Evolutionary conservation across 1,140 invertebrate species (phyloP), one percentile per base, ranked within the genome.

Genomic region (Drosophila sp.): DNA sequence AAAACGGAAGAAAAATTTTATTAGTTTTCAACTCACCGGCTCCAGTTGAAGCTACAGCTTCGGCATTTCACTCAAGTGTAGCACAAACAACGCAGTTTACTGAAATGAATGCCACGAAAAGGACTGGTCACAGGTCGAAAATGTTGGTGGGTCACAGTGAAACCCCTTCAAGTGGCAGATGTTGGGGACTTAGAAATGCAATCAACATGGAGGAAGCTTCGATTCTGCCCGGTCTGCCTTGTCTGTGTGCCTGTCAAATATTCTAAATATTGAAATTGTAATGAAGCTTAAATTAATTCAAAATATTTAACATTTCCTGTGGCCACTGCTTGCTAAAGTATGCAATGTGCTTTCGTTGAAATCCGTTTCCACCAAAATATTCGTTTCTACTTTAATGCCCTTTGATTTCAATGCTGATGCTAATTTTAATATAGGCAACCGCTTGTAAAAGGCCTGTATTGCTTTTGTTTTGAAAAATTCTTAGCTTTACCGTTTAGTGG

Each of bases 251-350:
- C 69, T 65, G 61, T 72, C 53, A 72, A 72, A 64, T 71, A 65
- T 72, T 65, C 53, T 65, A 57, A 72, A 66, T 58, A 36, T 36
- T 46, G 72, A 84, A 84, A 86, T 87, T 81, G 81, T 81, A 86
- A 75, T 67, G 76, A 71, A 65, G 61, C 61, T 64, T 53, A 77
- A 86, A 86, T 87, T 86, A 86, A 86, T 86, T 86, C 71, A 87
- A 86, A 86, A 86, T 86, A 86, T 87, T 87, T 87, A 69, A 81
- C 74, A 87, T 86, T 78, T 86, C 78, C 62, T 54, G 56, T n/a
- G 71, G 51, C 58, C 40, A 70, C 25, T 36, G 58, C 78, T 58
- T 54, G 46, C 45, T 11, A 46, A 82, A 69, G 62, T 64, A 78
- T 59, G 79, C 80, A 29, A 46, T 65, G 43, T 57, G 29, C 59